A percentile compares a stretch with the other conserved stretches of the same genome.
Conservation (phyloP, 1,140 invertebrate species). For the Lucilia sericata region DNA sequence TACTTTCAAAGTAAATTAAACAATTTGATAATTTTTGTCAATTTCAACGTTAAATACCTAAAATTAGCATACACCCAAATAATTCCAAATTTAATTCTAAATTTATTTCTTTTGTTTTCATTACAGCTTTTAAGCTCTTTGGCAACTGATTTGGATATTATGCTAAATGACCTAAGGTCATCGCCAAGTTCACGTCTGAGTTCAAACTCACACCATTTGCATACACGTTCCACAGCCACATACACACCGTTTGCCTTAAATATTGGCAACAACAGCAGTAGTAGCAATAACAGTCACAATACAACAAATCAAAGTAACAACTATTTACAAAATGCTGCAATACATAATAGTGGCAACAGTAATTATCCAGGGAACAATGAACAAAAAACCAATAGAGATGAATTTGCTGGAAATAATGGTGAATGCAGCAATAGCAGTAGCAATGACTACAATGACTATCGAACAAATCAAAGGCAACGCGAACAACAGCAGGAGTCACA, state of each 20-base stretch:
- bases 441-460: constrained; percentile 50
- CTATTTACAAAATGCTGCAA: constrained; percentile 32
- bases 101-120: background rate
- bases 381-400: constrained; percentile 29
- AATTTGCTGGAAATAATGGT: background rate
- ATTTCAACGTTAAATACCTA: too few relatives aligned
- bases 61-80: too few relatives aligned
- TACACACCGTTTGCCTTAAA: constrained; percentile 31
- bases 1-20: too few relatives aligned
- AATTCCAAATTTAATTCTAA: too few relatives aligned
- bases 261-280: constrained; percentile 37
- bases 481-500: constrained; percentile 7
- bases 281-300: background rate
- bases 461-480: constrained; percentile 37
- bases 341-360: background rate
- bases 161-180: constrained; percentile 73
- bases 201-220: constrained; percentile 52
- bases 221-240: constrained; percentile 29
- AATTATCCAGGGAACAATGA: constrained; percentile 30
- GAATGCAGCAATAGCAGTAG: background rate
- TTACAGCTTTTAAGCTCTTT: constrained; percentile 74
- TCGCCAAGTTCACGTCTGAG: constrained; percentile 57
- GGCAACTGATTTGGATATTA: constrained; percentile 74
- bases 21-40: too few relatives aligned
- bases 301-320: constrained; percentile 39